Evolutionary conservation across 2,888 invertebrate genomes (phyloP).

Genomic region (Mythimna pallens): DNA sequence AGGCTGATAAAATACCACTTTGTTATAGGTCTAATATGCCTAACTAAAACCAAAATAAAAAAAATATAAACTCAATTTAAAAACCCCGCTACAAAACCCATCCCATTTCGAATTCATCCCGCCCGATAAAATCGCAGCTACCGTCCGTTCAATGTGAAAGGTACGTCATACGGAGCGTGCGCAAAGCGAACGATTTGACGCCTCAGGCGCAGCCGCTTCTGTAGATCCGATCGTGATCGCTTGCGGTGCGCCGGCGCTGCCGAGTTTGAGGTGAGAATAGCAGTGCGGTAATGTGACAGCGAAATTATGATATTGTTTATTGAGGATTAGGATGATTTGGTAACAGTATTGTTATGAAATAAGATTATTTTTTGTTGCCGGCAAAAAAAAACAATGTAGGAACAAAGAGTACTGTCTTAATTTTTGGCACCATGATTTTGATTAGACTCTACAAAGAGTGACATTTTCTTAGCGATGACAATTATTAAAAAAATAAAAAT

Average conservation of each 20-base stretch:
- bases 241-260: constrained; percentile 70
- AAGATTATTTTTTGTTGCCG: background rate
- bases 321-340: constrained; percentile 35
- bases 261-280: constrained; percentile 64
- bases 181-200: constrained; percentile 77
- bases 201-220: constrained; percentile 78
- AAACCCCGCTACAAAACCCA: constrained; percentile 7
- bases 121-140: constrained; percentile 58
- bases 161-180: constrained; percentile 67
- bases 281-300: constrained; percentile 68
- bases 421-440: no score
- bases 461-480: no score
- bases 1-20: no score
- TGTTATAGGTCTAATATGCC: no score
- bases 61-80: background rate
- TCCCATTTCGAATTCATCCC: constrained; percentile 46
- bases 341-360: background rate
- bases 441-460: no score
- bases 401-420: background rate
- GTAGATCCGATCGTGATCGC: constrained; percentile 79
- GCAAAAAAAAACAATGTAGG: background rate
- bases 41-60: background rate
- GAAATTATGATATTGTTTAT: constrained; percentile 68
- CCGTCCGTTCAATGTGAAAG: constrained; percentile 55
- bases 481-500: no score